A percentile compares a stretch with the other conserved stretches of the same genome.
Conservation (phyloP, 2,888 invertebrate genomes). For the Drosophila multiciliata region DNA sequence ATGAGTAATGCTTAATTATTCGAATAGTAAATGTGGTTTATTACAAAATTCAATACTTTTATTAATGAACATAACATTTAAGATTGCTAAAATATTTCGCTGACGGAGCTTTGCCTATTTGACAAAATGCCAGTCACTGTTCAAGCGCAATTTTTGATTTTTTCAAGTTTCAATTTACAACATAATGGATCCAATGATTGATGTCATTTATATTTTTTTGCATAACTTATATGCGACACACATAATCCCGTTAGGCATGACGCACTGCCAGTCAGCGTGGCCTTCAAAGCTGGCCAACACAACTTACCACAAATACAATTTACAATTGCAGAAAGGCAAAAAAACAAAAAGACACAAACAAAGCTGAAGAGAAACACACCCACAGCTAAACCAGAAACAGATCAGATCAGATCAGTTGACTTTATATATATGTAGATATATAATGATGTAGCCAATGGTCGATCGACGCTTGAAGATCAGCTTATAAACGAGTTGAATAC, state of each 20-base stretch:
- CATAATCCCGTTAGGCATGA: constrained; percentile 40
- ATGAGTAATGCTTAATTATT: too few species aligned
- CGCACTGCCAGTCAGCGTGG: constrained; percentile 39
- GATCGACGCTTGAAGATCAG: constrained; percentile 16
- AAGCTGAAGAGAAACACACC: constrained; percentile 29
- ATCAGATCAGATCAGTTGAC: not conserved
- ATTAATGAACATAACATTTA: not conserved
- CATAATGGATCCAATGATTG: constrained; percentile 1
- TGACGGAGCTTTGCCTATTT: constrained; percentile 8
- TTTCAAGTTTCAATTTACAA: constrained; percentile 19
- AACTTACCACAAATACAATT: constrained; percentile 38
- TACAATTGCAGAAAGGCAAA: constrained; percentile 13
- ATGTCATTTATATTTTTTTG: constrained; percentile 35
- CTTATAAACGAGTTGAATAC: constrained; percentile 38
- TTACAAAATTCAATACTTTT: not conserved
- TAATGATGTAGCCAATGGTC: constrained; percentile 5
- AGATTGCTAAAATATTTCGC: not conserved
- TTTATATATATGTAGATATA: constrained; percentile 1
- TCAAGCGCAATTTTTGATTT: constrained; percentile 5
- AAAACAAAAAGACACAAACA: not conserved
- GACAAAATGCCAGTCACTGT: constrained; percentile 46
- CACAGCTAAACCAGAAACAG: constrained; percentile 19
- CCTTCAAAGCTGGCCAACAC: constrained; percentile 54
- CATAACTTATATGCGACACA: constrained; percentile 44
- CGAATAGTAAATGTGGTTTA: not conserved